phyloP scores from a whole-genome alignment of 2,797 vertebrate genomes.

The Novumbra hubbsi region DNA sequence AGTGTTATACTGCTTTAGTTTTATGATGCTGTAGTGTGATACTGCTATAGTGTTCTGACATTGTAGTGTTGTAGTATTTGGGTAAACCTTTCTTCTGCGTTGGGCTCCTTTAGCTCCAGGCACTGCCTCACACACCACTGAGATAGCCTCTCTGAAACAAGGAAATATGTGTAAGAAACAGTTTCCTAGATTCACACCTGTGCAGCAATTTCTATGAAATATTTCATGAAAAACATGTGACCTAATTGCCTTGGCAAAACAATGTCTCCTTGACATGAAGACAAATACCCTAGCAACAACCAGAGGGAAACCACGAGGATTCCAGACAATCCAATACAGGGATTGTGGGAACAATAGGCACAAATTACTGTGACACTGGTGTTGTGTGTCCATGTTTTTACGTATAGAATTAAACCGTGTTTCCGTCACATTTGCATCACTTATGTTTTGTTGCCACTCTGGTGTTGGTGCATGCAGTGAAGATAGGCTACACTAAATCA shows the following conservation, averaged over 20 bases:
- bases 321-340: conserved; percentile 66
- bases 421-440: no score
- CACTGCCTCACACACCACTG: conserved; percentile 94
- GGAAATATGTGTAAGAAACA: conserved; percentile 36
- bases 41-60: no score
- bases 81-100: conserved; percentile 89
- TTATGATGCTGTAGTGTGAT: no score
- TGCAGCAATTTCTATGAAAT: conserved; percentile 38
- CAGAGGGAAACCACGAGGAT: conserved; percentile 66
- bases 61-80: conserved; percentile 17
- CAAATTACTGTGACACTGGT: neutral
- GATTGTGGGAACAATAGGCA: conserved; percentile 29
- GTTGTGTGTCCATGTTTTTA: no score
- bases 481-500: no score
- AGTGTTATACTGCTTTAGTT: no score
- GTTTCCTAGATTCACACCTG: conserved; percentile 21
- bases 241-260: conserved; percentile 47
- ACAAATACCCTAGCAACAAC: conserved; percentile 62
- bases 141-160: conserved; percentile 89
- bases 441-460: no score
- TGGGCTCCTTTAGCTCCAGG: conserved; percentile 93
- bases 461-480: no score
- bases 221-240: conserved; percentile 36
- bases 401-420: no score
- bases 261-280: conserved; percentile 36